These are phyloP conservation scores for Bembecia ichneumoniformis DNA, from an alignment of 2,888 invertebrate species.

Conservation along the genomic window DNA sequence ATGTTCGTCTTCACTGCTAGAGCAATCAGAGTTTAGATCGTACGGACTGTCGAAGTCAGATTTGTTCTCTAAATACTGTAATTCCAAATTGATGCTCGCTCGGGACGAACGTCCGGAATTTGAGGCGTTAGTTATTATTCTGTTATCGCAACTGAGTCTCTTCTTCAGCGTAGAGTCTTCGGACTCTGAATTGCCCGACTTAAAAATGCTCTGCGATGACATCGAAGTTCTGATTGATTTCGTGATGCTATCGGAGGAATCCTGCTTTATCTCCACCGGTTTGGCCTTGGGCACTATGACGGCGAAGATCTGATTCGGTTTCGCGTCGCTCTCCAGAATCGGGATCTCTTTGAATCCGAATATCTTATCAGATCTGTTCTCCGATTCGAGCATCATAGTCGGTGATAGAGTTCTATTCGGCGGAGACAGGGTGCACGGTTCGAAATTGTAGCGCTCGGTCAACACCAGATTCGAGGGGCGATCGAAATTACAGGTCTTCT, in stretches of 20 bases:
- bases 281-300: conserved; percentile 63
- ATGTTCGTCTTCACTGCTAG: conserved; percentile 65
- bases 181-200: conserved; percentile 49
- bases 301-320: conserved; percentile 52
- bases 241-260: conserved; percentile 50
- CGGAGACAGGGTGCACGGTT: conserved; percentile 59
- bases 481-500: conserved; percentile 43
- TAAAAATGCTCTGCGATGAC: conserved; percentile 51
- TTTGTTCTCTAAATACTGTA: conserved; percentile 48
- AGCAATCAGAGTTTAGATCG: conserved; percentile 53
- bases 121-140: conserved; percentile 32
- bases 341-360: conserved; percentile 59
- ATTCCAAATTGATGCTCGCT: conserved; percentile 53
- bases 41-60: conserved; percentile 45
- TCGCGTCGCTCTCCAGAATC: conserved; percentile 27
- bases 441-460: conserved; percentile 38
- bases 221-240: conserved; percentile 38
- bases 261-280: conserved; percentile 32
- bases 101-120: conserved; percentile 50
- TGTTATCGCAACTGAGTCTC: conserved; percentile 60
- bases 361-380: conserved; percentile 42
- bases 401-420: conserved; percentile 62
- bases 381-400: conserved; percentile 53
- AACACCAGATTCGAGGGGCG: conserved; percentile 47
- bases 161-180: conserved; percentile 60